Percentiles rank a stretch among this genome's conserved stretches.
Evolutionary conservation across 2,113 vertebrate species (phyloP).

Genomic region (Xyrauchen texanus): DNA sequence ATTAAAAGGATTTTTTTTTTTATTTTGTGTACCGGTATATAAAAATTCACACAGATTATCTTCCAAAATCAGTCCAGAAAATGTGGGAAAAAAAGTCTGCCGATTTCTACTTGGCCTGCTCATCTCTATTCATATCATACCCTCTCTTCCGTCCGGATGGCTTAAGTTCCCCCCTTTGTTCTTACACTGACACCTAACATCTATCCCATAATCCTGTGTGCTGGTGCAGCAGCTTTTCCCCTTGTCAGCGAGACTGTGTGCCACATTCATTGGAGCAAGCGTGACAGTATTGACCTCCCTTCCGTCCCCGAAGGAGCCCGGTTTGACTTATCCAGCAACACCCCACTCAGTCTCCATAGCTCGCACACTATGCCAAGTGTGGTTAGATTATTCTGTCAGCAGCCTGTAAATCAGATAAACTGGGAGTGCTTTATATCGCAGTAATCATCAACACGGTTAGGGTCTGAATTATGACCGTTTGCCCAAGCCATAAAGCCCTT

Average conservation of each 20-base stretch:
- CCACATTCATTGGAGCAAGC: slow-evolving; percentile 12
- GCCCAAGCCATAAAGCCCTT: background rate
- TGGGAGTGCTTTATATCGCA: slow-evolving; percentile 37
- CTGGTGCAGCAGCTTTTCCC: slow-evolving; percentile 44
- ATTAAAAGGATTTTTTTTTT: too few relatives aligned
- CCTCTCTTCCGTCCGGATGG: slow-evolving; percentile 32
- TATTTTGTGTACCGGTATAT: too few relatives aligned
- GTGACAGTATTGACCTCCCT: slow-evolving; percentile 29
- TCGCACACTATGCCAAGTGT: slow-evolving; percentile 26
- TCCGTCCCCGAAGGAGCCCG: background rate
- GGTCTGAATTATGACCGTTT: slow-evolving; percentile 38
- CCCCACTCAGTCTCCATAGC: slow-evolving; percentile 16
- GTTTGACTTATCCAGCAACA: slow-evolving; percentile 9
- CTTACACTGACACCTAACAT: slow-evolving; percentile 48
- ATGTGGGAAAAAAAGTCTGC: too few relatives aligned
- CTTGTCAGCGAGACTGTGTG: slow-evolving; percentile 3
- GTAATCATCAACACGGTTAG: slow-evolving; percentile 46
- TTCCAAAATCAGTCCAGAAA: too few relatives aligned
- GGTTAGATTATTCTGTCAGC: slow-evolving; percentile 44
- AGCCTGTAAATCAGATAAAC: slow-evolving; percentile 46
- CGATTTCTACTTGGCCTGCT: background rate
- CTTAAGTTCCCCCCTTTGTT: slow-evolving; percentile 48
- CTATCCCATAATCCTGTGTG: slow-evolving; percentile 14
- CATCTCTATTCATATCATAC: slow-evolving; percentile 45
- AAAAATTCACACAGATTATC: too few relatives aligned